Conservation (phyloP, 2,888 invertebrate species). For the Neoascia interrupta region DNA sequence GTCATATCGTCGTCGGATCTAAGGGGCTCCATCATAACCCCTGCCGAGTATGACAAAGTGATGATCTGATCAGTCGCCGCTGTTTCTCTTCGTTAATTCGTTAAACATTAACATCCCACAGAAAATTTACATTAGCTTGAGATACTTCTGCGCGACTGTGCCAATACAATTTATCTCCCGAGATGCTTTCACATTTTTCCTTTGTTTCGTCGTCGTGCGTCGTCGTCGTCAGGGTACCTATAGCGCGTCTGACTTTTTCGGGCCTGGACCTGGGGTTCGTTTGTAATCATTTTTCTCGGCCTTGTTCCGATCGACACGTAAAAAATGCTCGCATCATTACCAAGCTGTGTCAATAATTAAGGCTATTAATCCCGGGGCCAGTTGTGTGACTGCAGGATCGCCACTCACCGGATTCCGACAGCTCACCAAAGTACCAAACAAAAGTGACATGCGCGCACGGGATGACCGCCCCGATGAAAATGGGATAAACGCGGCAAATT, state of each 20-base stretch:
- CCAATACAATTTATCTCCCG: slow-evolving; percentile 68
- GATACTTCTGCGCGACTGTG: slow-evolving; percentile 70
- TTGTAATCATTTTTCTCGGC: slow-evolving; percentile 68
- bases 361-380: slow-evolving; percentile 64
- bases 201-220: slow-evolving; percentile 60
- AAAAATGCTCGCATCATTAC: slow-evolving; percentile 69
- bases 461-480: slow-evolving; percentile 50
- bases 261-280: too few relatives aligned
- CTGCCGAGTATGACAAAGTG: slow-evolving; percentile 72
- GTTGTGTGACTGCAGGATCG: slow-evolving; percentile 47
- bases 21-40: slow-evolving; percentile 67
- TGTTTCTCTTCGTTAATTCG: slow-evolving; percentile 71
- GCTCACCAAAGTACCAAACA: slow-evolving; percentile 9
- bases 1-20: slow-evolving; percentile 67
- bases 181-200: slow-evolving; percentile 69
- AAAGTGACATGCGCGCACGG: too few relatives aligned
- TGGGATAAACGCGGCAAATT: slow-evolving; percentile 61
- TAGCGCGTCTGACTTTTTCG: slow-evolving; percentile 24
- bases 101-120: slow-evolving; percentile 71
- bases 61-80: slow-evolving; percentile 71
- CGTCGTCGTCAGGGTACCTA: slow-evolving; percentile 28
- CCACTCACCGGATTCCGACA: slow-evolving; percentile 26
- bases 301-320: slow-evolving; percentile 68
- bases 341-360: slow-evolving; percentile 70
- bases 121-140: slow-evolving; percentile 69